Evolutionary conservation across 2,888 invertebrate species (phyloP), one percentile per base, ranked within the genome.

Genomic region (Cataglyphis albicans): DNA sequence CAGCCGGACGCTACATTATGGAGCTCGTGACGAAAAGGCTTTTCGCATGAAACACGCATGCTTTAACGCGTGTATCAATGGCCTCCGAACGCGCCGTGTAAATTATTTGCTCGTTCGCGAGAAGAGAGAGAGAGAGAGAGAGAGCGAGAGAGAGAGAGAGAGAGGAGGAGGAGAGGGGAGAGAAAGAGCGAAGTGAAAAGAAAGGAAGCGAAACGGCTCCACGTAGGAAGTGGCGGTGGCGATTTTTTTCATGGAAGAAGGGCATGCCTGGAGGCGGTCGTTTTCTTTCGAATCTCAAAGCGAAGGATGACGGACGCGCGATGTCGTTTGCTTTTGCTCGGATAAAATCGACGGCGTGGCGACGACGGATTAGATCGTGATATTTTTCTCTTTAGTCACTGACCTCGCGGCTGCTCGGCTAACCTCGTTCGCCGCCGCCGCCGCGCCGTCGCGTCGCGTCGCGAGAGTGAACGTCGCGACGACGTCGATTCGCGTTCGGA

Each of bases 351-450:
- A 64, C 3, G 48, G 67, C 80, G 73, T 41, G 61, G 73, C 90
- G 81, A 59, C 57, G 38, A 59, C 64, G 38, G 64, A n/a, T 83
- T 88, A 87, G 88, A 87, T 90, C 82, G 87, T 85, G 88, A 89
- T 89, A 89, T 89, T 90, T 91, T 89, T 91, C 90, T 86, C 86
- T 88, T 91, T 92, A 92, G 92, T 91, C 91, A 91, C 87, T 91
- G 91, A 92, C 90, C 91, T 91, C 92, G 91, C 87, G 88, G 38
- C 81, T 65, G 86, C 82, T 89, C 88, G 88, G 88, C 86, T 87
- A 89, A 88, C 90, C 88, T 90, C 87, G 90, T 88, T 87, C 89
- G 84, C 55, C 82, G 76, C 63, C 84, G 82, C 48, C 81, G 48
- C 83, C 86, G 85, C 85, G 75, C 64, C 85, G 84, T 64, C 64